A percentile compares a stretch with the other conserved stretches of the same genome.
Conservation (phyloP, 2,888 invertebrate genomes). For the Phaedon cochleariae region DNA sequence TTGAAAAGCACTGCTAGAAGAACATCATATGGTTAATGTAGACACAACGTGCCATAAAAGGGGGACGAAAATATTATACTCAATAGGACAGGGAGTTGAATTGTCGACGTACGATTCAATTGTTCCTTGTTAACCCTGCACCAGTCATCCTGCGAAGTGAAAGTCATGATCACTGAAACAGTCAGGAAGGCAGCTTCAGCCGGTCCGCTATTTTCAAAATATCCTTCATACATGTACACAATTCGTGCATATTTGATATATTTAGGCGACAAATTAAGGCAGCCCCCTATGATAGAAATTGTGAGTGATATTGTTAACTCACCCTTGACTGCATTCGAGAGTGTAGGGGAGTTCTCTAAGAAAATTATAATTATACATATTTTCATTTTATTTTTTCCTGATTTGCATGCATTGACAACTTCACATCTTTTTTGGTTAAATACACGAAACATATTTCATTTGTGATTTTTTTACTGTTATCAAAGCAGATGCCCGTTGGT, state of each 20-base stretch:
- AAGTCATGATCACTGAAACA: neutral
- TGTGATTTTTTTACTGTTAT: no score
- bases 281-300: constrained; percentile 52
- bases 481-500: no score
- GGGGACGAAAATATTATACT: constrained; percentile 58
- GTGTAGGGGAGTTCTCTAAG: constrained; percentile 19
- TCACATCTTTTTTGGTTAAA: no score
- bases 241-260: constrained; percentile 63
- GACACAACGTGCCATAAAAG: constrained; percentile 52
- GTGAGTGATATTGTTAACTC: constrained; percentile 57
- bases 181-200: constrained; percentile 31
- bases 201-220: constrained; percentile 52
- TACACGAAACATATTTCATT: no score
- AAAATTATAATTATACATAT: no score
- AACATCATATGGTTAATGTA: constrained; percentile 60
- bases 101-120: constrained; percentile 60
- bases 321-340: constrained; percentile 38
- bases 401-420: no score
- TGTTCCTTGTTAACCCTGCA: constrained; percentile 63
- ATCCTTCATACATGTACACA: constrained; percentile 58
- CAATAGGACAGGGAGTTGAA: constrained; percentile 57
- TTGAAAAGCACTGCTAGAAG: constrained; percentile 45
- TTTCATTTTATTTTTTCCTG: no score
- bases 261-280: constrained; percentile 62
- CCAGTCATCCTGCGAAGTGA: constrained; percentile 47